Evolutionary conservation across 2,113 vertebrate genomes (phyloP), one percentile per base, ranked within the genome.

Genomic region (Gymnorhina tibicen): DNA sequence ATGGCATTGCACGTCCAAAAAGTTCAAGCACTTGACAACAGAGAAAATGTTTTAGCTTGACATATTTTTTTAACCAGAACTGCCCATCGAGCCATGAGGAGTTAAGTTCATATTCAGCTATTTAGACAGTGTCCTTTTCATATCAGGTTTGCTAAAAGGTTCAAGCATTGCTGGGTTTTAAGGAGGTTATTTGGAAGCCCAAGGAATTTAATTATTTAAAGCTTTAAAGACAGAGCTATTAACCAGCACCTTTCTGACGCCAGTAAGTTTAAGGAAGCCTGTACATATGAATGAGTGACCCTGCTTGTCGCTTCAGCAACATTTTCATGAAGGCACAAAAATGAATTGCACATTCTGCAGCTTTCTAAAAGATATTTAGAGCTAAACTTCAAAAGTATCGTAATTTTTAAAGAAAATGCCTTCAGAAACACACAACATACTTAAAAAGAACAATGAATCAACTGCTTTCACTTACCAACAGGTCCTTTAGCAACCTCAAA

Each of bases 121-220:
- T 59, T 81, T 53, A 60, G 7, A 49, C 6, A 14, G 28, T 11
- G 17, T 41, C n/a, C 22, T 72, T 76, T 73, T 42, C 26, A 8
- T 18, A 72, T 21, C 53, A 73, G 59, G 10, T 52, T 89, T 87
- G 18, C 77, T 68, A 16, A 50, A 91, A 75, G n/a, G 33, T n/a
- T 90, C 72, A 33, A 81, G 55, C 3, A 0, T 22, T 91, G 76
- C 42, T 89, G 89, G 11, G 64, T 46, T 89, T 93, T 82, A 69
- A 37, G 70, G 49, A 62, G 33, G 23, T 33, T 77, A 64, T 63
- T 28, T 28, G 63, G 76, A 33, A 89, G 44, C 37, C 37, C 27
- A 66, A 91, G 33, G 50, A 83, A 91, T 11, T 91, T 9, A 93
- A 95, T 93, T 91, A 79, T 85, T 91, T 93, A 94, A 82, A 83